Conservation (phyloP, 2,888 invertebrate genomes). For the Morinoia aosen region DNA sequence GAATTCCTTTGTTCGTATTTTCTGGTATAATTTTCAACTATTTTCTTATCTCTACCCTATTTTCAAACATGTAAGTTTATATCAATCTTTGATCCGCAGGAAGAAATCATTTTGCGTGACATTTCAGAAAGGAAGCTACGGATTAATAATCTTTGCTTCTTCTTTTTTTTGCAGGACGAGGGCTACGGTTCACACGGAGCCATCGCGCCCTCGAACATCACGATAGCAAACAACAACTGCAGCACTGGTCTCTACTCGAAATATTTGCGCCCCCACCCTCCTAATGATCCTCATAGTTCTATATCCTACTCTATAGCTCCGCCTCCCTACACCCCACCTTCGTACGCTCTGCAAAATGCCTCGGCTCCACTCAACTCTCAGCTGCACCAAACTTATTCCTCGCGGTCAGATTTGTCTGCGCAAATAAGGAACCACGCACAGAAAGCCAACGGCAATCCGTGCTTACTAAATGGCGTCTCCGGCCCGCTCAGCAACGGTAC, state of each 20-base stretch:
- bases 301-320: conserved; percentile 64
- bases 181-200: conserved; percentile 38
- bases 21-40: too few relatives aligned
- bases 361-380: not conserved
- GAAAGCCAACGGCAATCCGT: conserved; percentile 16
- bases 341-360: conserved; percentile 53
- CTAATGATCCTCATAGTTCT: conserved; percentile 64
- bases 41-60: not conserved
- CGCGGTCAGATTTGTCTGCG: not conserved
- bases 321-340: conserved; percentile 63
- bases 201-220: not conserved
- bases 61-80: not conserved
- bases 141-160: not conserved
- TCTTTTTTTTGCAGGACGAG: not conserved
- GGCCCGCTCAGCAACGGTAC: not conserved
- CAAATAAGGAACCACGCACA: conserved; percentile 21
- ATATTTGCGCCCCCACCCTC: conserved; percentile 1
- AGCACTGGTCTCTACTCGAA: not conserved
- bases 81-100: not conserved
- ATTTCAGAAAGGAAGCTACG: not conserved
- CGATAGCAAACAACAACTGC: not conserved
- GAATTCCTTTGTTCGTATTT: too few relatives aligned
- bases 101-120: not conserved
- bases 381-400: conserved; percentile 28
- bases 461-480: not conserved